phyloP scores from a whole-genome alignment of 2,113 vertebrate species.

The Hyaena hyaena region DNA sequence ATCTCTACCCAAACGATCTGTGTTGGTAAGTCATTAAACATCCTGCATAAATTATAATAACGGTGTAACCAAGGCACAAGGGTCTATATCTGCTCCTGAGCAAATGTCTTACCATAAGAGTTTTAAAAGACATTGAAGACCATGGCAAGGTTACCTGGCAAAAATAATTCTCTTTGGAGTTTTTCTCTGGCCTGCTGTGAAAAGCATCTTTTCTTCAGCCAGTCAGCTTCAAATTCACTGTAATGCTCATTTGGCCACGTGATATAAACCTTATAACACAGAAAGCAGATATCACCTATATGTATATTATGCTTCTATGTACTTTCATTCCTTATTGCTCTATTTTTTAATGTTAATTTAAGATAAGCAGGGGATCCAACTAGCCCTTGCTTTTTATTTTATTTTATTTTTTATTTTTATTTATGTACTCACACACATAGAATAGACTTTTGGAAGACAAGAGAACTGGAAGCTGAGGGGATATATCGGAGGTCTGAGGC shows the following conservation, averaged over 20 bases:
- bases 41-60: background rate
- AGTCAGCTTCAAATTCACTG: conserved; percentile 93
- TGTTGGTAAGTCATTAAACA: background rate
- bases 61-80: background rate
- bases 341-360: background rate
- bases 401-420: background rate
- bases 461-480: background rate
- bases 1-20: background rate
- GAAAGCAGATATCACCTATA: conserved; percentile 31
- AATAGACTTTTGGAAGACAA: background rate
- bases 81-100: background rate
- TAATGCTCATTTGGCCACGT: conserved; percentile 93
- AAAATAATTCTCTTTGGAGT: conserved; percentile 90
- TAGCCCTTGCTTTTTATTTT: background rate
- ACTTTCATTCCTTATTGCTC: background rate
- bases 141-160: conserved; percentile 87
- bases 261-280: conserved; percentile 88
- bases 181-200: conserved; percentile 90
- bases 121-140: background rate
- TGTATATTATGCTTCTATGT: background rate
- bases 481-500: background rate
- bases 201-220: conserved; percentile 96
- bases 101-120: background rate
- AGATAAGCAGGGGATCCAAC: background rate
- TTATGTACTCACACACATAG: background rate